Evolutionary conservation across 1,140 invertebrate species (phyloP), one percentile per base, ranked within the genome.

Genomic region (Drosophila rufa): DNA sequence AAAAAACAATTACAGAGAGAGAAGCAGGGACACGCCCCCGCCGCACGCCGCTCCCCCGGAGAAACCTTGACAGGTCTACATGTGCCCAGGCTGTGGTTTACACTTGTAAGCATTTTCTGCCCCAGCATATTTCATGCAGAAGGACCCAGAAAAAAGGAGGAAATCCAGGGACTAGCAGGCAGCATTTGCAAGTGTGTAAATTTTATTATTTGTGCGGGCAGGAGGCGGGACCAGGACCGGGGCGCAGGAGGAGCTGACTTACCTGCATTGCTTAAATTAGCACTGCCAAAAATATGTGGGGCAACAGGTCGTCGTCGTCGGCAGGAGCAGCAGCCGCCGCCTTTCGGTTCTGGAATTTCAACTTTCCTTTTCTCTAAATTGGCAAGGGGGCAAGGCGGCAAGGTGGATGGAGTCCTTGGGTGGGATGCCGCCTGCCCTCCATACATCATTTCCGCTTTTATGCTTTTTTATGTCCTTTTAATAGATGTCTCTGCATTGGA

Each of bases 381-480:
- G 74, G 51, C 61, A 59, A 55, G 19, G 56, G 51, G 36, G 47
- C 17, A 33, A 38, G 17, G 33, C 22, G 33, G 77, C 22, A 19
- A 12, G 45, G 42, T 27, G 48, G 38, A 40, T 74, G 17, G 17
- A 55, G 55, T 57, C 22, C 55, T 33, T 61, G 30, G 30, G 2
- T n/a, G 33, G 25, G 25, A 12, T 38, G 53, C 4, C 14, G 12
- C 36, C 58, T 12, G 3, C 33, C 66, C 25, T 78, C 85, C 80
- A 89, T 89, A 68, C 75, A 89, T 89, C 84, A 89, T 90, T 89
- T 90, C 85, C 85, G 84, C 78, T 48, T 78, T 77, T 86, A 69
- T 89, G 83, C 82, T 83, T 71, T 76, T 90, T 89, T 90, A 89
- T 89, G 70, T 79, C 74, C 81, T 81, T 89, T 89, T 89, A 89